Evolutionary conservation across 2,888 invertebrate genomes (phyloP).

Genomic region (Ochlodes sylvanus): DNA sequence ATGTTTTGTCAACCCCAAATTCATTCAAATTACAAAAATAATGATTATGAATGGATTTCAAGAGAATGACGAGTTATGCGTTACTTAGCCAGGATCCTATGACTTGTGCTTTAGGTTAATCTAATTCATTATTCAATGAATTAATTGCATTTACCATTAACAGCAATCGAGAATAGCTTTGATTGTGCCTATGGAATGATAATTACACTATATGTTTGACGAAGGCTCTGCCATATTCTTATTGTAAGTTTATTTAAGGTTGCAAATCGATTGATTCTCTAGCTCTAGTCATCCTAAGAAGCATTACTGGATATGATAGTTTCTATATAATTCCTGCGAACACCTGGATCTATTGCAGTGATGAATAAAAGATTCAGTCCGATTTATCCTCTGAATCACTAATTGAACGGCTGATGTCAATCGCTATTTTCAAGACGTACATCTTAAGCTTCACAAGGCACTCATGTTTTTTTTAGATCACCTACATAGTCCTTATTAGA

Average conservation of each 20-base stretch:
- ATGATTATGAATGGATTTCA: too few relatives aligned
- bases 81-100: background rate
- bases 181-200: background rate
- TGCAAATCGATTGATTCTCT: background rate
- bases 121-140: slow-evolving; percentile 9
- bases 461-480: background rate
- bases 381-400: slow-evolving; percentile 11
- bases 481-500: too few relatives aligned
- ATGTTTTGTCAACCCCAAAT: too few relatives aligned
- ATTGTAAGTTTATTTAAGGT: background rate
- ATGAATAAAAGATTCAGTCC: slow-evolving; percentile 30
- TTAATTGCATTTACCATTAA: slow-evolving; percentile 25
- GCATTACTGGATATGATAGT: slow-evolving; percentile 3
- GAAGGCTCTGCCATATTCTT: background rate
- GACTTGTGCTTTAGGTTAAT: background rate
- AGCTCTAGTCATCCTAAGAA: background rate
- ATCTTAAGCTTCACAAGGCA: background rate
- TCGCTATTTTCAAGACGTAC: background rate
- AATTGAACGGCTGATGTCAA: slow-evolving; percentile 26
- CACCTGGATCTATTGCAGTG: slow-evolving; percentile 25
- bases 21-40: too few relatives aligned
- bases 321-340: slow-evolving; percentile 14
- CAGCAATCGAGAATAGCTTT: slow-evolving; percentile 3
- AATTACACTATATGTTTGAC: background rate
- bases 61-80: background rate